A percentile compares a stretch with the other conserved stretches of the same genome.
Evolutionary conservation across 2,888 invertebrate genomes (phyloP).

Genomic region (Campopleginae sp.): DNA sequence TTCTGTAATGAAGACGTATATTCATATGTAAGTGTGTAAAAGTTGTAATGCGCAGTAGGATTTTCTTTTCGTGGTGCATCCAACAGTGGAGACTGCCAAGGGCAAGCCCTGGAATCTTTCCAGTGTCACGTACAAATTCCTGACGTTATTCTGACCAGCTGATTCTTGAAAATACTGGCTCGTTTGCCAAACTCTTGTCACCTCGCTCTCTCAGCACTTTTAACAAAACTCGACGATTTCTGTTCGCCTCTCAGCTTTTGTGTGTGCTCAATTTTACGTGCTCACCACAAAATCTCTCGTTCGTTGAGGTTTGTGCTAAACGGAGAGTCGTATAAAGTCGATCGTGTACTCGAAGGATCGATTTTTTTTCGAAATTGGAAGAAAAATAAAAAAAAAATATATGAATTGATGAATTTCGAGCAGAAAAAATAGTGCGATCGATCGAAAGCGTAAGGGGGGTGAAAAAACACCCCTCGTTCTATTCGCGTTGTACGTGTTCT

Average conservation of each 20-base stretch:
- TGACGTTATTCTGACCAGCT: not conserved
- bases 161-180: slow-evolving; percentile 6
- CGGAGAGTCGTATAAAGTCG: not conserved
- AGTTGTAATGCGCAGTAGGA: not conserved
- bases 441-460: slow-evolving; percentile 41
- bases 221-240: not conserved
- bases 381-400: not conserved
- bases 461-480: slow-evolving; percentile 14
- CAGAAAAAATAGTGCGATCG: not conserved
- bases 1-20: slow-evolving; percentile 18
- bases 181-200: slow-evolving; percentile 15
- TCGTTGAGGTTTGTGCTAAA: not conserved
- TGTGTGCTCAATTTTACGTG: slow-evolving; percentile 29
- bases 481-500: slow-evolving; percentile 34
- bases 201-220: not conserved
- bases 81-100: slow-evolving; percentile 40
- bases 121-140: slow-evolving; percentile 49
- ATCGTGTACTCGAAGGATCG: not conserved
- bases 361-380: not conserved
- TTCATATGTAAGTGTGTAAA: not conserved
- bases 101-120: slow-evolving; percentile 33
- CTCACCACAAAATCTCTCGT: slow-evolving; percentile 4
- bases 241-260: not conserved
- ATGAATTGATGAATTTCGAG: not conserved
- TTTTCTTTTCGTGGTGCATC: not conserved